These are phyloP conservation scores for Idris sp. DNA, from an alignment of 1,140 invertebrate species.

Conservation along the genomic window DNA sequence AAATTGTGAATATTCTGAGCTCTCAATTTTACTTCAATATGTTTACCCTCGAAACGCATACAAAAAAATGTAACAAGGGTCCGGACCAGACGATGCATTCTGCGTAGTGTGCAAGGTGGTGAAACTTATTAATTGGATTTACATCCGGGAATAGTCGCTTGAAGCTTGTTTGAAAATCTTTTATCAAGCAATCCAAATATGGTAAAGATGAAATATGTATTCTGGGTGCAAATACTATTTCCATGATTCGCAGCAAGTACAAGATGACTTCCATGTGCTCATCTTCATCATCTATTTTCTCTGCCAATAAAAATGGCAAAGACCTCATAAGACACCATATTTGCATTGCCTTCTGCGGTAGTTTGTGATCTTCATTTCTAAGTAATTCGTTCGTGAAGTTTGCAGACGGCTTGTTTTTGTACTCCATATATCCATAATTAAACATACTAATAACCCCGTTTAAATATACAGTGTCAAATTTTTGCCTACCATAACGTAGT, in stretches of 20 bases:
- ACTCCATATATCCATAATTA: conserved; percentile 32
- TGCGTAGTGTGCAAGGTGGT: conserved; percentile 9
- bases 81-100: conserved; percentile 13
- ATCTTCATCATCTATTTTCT: conserved; percentile 41
- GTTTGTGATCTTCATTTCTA: conserved; percentile 29
- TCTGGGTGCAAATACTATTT: conserved; percentile 64
- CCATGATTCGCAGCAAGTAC: conserved; percentile 61
- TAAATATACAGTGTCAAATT: conserved; percentile 23
- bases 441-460: conserved; percentile 18
- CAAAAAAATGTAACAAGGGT: conserved; percentile 10
- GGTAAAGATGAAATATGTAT: conserved; percentile 23
- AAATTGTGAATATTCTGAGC: conserved; percentile 22
- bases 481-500: conserved; percentile 7
- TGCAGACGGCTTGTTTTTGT: conserved; percentile 20
- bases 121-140: conserved; percentile 13
- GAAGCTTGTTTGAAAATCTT: conserved; percentile 25
- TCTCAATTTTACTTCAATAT: conserved; percentile 16
- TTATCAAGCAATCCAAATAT: conserved; percentile 27
- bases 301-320: conserved; percentile 57
- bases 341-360: conserved; percentile 64
- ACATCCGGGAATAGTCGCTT: conserved; percentile 5
- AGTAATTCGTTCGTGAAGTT: conserved; percentile 59
- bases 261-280: conserved; percentile 53
- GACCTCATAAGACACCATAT: conserved; percentile 52
- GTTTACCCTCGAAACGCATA: conserved; percentile 12